Base-by-base conservation (phyloP, 2,797 vertebrate species). In the Oryzias dopingdopingensis region DNA sequence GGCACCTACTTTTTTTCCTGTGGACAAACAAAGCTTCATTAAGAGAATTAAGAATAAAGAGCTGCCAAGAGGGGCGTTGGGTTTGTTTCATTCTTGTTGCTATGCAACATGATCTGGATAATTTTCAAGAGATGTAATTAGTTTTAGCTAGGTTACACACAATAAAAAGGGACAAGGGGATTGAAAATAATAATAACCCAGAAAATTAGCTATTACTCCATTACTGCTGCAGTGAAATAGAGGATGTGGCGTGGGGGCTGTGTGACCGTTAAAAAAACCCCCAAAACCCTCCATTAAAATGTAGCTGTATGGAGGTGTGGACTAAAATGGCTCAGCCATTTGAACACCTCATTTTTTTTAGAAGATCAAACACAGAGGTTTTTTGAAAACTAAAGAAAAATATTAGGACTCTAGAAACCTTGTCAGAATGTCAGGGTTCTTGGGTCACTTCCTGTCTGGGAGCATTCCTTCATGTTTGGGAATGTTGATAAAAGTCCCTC, bases 61-160 rank as follows among this genome's bases (percentile, higher is more conserved):
- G 57, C 56, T 65, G 67, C 46, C 10, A 37, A 66, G 53, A 79
- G 59, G 59, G 71, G 72, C 59, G 10, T 59, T 49, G 52, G 67
- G 51, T 72, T 82, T 83, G 64, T 75, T 71, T 80, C 71, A 79
- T 62, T 53, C 54, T 53, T 23, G 81, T 83, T 81, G 82, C 79
- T 73, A 81, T 49, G 76, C 78, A 75, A 86, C 79, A 55, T 70
- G 77, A 79, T 72, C 74, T 59, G 67, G 79, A 72, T 77, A 61
- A 86, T 83, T 79, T 85, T 72, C 65, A 65, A 77, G 57, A 57
- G 65, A 74, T 74, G 72, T 76, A 81, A 87, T 84, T 87, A 83
- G 61, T 18, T 42, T 75, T 77, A 77, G 72, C 74, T 63, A 56
- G 60, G 67, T 83, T 76, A 74, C 68, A 56, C 59, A 45, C 51